Conservation (phyloP, 2,797 vertebrate species). For the Poecilia gillii region DNA sequence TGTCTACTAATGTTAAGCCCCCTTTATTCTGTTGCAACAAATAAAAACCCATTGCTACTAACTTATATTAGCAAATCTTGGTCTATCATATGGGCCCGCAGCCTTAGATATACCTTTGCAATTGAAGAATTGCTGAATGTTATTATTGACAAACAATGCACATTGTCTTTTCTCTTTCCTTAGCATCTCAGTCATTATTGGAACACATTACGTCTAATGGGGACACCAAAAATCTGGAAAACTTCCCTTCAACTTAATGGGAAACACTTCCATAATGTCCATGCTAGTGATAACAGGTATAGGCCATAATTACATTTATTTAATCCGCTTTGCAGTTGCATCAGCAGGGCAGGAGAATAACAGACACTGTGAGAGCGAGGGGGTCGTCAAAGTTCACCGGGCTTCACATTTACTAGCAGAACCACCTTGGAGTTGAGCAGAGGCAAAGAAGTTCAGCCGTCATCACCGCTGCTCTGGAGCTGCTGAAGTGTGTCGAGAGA, state of each 20-base stretch:
- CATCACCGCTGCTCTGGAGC: conserved; percentile 12
- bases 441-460: conserved; percentile 25
- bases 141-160: background rate
- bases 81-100: background rate
- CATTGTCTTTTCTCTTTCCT: background rate
- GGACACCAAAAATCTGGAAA: background rate
- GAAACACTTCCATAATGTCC: background rate
- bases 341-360: conserved; percentile 25
- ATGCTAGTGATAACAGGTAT: background rate
- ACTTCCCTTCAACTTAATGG: background rate
- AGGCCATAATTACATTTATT: conserved; percentile 18
- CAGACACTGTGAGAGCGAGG: conserved; percentile 28
- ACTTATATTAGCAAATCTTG: background rate
- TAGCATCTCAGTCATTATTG: no score
- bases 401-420: conserved; percentile 29
- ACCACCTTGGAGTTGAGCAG: conserved; percentile 20
- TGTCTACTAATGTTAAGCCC: background rate
- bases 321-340: conserved; percentile 7
- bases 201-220: background rate
- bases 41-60: background rate
- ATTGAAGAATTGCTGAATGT: background rate
- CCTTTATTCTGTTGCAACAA: background rate
- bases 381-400: conserved; percentile 44
- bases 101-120: background rate
- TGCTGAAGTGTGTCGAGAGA: conserved; percentile 59